These are phyloP conservation scores for Carcina quercana DNA, from an alignment of 2,888 invertebrate species.

Conservation along the genomic window DNA sequence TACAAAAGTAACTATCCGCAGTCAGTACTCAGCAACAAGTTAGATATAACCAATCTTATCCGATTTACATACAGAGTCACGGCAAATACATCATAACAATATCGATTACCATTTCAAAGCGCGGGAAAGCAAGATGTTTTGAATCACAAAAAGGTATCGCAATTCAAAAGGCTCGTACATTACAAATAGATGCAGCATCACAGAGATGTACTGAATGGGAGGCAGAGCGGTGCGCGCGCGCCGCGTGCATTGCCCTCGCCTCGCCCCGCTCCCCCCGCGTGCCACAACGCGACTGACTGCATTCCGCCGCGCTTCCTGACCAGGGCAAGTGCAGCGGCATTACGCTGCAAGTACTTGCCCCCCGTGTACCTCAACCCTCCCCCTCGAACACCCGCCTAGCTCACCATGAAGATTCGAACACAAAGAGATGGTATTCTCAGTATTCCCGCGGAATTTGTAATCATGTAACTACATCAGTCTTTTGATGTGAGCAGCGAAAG, in stretches of 20 bases:
- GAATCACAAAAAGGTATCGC: constrained; percentile 3
- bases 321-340: constrained; percentile 69
- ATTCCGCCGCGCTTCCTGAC: constrained; percentile 74
- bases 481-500: constrained; percentile 35
- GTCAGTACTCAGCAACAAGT: too few relatives aligned
- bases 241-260: constrained; percentile 50
- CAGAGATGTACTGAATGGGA: constrained; percentile 54
- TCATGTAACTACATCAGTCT: constrained; percentile 40
- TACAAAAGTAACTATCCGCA: too few relatives aligned
- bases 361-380: constrained; percentile 18
- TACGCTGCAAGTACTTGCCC: constrained; percentile 60
- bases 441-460: constrained; percentile 30
- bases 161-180: constrained; percentile 19
- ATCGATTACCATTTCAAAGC: too few relatives aligned
- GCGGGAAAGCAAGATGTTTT: too few relatives aligned
- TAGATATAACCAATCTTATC: too few relatives aligned
- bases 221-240: constrained; percentile 53
- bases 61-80: neutral
- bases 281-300: constrained; percentile 69
- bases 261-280: constrained; percentile 35
- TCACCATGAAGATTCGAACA: constrained; percentile 30
- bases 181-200: constrained; percentile 49
- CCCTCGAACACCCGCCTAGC: constrained; percentile 29
- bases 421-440: constrained; percentile 29
- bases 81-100: too few relatives aligned